Percentiles rank a stretch among this genome's conserved stretches.
These are phyloP conservation scores for Tiphia femorata DNA, from an alignment of 2,888 invertebrate species.

Conservation along the genomic window DNA sequence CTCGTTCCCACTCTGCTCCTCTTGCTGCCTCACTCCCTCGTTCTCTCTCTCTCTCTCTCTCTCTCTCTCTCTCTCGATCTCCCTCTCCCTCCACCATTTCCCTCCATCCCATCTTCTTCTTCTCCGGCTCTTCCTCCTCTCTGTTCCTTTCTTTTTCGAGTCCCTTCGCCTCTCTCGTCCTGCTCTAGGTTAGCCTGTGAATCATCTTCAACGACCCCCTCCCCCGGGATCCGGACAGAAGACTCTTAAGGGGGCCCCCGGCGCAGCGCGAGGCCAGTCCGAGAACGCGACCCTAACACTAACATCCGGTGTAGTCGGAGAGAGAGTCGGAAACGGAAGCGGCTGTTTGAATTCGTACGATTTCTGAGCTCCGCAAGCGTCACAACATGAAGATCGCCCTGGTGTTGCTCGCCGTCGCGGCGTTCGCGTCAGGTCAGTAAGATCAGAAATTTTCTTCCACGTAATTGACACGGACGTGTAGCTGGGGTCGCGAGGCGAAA, in stretches of 20 bases:
- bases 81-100: not conserved
- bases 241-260: constrained; percentile 67
- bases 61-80: constrained; percentile 2
- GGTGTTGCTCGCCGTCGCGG: constrained; percentile 72
- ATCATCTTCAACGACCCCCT: constrained; percentile 63
- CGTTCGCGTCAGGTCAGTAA: constrained; percentile 73
- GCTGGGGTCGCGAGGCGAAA: no score
- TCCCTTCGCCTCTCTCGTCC: constrained; percentile 38
- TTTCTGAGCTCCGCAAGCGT: constrained; percentile 55
- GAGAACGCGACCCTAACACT: constrained; percentile 67
- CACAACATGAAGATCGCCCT: constrained; percentile 72
- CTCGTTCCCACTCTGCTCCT: constrained; percentile 16
- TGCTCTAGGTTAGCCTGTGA: constrained; percentile 55
- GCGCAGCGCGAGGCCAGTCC: constrained; percentile 65
- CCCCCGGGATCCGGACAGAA: constrained; percentile 59
- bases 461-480: no score
- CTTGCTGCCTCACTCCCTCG: not conserved
- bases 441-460: no score
- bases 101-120: not conserved
- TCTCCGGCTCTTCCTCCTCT: constrained; percentile 2
- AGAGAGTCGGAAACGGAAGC: constrained; percentile 62
- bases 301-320: constrained; percentile 63
- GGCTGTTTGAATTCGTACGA: constrained; percentile 48
- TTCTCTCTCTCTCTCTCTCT: constrained; percentile 6
- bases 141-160: constrained; percentile 1